phyloP scores from a whole-genome alignment of 2,888 invertebrate genomes.

The Clitarchus hookeri region DNA sequence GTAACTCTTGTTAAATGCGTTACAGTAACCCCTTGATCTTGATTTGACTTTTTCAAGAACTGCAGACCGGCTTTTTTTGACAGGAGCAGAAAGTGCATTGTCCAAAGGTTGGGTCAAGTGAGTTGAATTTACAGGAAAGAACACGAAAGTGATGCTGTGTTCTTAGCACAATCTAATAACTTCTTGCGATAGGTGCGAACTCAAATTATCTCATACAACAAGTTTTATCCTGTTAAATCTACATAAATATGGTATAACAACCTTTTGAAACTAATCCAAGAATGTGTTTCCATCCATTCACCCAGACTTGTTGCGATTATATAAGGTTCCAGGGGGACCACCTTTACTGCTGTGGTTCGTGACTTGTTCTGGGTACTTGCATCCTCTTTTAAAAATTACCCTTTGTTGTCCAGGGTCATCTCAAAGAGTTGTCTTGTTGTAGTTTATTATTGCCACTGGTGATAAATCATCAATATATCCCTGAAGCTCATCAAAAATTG shows the following conservation, averaged over 20 bases:
- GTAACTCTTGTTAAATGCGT: background rate
- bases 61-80: conserved; percentile 47
- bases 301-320: conserved; percentile 51
- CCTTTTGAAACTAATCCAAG: conserved; percentile 46
- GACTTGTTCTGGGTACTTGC: conserved; percentile 51
- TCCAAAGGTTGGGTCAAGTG: conserved; percentile 49
- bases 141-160: conserved; percentile 44
- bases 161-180: conserved; percentile 47
- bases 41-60: conserved; percentile 45
- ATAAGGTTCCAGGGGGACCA: conserved; percentile 50
- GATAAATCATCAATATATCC: conserved; percentile 35
- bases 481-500: background rate
- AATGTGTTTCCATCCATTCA: conserved; percentile 46
- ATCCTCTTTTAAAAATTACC: conserved; percentile 44
- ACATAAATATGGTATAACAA: conserved; percentile 45
- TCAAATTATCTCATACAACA: conserved; percentile 52
- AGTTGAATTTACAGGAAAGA: conserved; percentile 37
- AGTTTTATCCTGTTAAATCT: conserved; percentile 45
- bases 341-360: conserved; percentile 50
- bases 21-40: background rate
- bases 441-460: conserved; percentile 48
- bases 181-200: conserved; percentile 46
- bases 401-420: conserved; percentile 49
- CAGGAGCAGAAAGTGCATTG: conserved; percentile 46
- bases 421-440: conserved; percentile 43